These are phyloP conservation scores for Cistogaster globosa DNA, from an alignment of 2,888 invertebrate species.

Conservation along the genomic window DNA sequence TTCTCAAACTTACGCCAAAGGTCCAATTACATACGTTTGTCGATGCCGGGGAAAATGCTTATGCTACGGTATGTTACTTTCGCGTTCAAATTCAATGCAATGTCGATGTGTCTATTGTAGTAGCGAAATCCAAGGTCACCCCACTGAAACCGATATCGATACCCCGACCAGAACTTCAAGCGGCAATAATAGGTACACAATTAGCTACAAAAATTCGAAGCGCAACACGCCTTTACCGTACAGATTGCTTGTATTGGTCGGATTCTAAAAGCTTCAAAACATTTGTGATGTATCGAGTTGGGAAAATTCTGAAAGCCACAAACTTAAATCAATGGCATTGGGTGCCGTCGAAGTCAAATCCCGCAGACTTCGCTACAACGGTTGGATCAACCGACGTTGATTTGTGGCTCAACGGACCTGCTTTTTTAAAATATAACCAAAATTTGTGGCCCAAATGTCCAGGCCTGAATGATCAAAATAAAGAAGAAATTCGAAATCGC, in stretches of 20 bases:
- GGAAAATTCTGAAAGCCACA: slow-evolving; percentile 62
- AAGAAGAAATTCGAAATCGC: too few relatives aligned
- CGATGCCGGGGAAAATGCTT: too few relatives aligned
- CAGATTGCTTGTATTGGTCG: slow-evolving; percentile 12
- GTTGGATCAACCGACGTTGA: too few relatives aligned
- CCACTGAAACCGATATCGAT: slow-evolving; percentile 35
- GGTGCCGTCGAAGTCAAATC: slow-evolving; percentile 43
- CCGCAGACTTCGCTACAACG: slow-evolving; percentile 66
- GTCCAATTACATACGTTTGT: too few relatives aligned
- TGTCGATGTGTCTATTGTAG: not conserved
- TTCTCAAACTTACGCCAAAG: slow-evolving; percentile 1
- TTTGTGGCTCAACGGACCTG: too few relatives aligned
- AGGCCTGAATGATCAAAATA: too few relatives aligned
- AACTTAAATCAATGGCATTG: slow-evolving; percentile 45
- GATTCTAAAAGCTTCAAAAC: slow-evolving; percentile 57
- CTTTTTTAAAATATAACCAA: too few relatives aligned
- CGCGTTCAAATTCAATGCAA: not conserved
- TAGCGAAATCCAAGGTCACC: slow-evolving; percentile 13
- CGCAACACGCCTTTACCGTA: not conserved
- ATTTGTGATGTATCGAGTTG: slow-evolving; percentile 63
- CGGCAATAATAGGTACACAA: not conserved
- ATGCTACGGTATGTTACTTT: not conserved
- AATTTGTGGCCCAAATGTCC: too few relatives aligned
- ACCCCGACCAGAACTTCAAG: slow-evolving; percentile 30
- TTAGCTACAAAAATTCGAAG: slow-evolving; percentile 25